Conservation (phyloP, 1,140 invertebrate species). For the Atta cephalotes region DNA sequence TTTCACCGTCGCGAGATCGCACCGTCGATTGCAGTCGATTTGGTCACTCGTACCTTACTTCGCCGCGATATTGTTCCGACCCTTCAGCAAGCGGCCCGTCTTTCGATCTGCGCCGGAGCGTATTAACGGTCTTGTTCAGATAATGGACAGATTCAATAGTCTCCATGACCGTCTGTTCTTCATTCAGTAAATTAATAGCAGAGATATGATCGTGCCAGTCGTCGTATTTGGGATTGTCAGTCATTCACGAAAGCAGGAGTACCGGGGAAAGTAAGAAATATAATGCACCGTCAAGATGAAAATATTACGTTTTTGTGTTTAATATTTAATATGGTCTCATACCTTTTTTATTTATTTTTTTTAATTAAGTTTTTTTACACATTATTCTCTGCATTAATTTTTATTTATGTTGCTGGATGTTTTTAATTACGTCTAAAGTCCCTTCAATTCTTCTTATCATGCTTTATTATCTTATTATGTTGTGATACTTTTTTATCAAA, state of each 20-base stretch:
- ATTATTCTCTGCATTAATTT: too few relatives aligned
- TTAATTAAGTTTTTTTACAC: too few relatives aligned
- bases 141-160: slow-evolving; percentile 40
- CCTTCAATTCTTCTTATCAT: too few relatives aligned
- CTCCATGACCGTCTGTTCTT: slow-evolving; percentile 44
- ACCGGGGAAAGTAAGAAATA: background rate
- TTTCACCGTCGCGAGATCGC: slow-evolving; percentile 59
- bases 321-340: too few relatives aligned
- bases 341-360: background rate
- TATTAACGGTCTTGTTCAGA: slow-evolving; percentile 58
- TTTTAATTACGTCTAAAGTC: too few relatives aligned
- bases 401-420: too few relatives aligned
- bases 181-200: slow-evolving; percentile 43
- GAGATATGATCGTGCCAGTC: slow-evolving; percentile 31
- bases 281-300: background rate
- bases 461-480: too few relatives aligned
- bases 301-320: background rate
- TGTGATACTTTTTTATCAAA: too few relatives aligned
- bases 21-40: slow-evolving; percentile 48
- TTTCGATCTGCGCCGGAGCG: slow-evolving; percentile 40
- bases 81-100: slow-evolving; percentile 4
- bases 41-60: slow-evolving; percentile 46
- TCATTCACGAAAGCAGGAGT: background rate
- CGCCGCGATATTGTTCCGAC: slow-evolving; percentile 25
- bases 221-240: slow-evolving; percentile 14